These are phyloP conservation scores for Drosophila cracens DNA, from an alignment of 2,888 invertebrate genomes.

Conservation along the genomic window DNA sequence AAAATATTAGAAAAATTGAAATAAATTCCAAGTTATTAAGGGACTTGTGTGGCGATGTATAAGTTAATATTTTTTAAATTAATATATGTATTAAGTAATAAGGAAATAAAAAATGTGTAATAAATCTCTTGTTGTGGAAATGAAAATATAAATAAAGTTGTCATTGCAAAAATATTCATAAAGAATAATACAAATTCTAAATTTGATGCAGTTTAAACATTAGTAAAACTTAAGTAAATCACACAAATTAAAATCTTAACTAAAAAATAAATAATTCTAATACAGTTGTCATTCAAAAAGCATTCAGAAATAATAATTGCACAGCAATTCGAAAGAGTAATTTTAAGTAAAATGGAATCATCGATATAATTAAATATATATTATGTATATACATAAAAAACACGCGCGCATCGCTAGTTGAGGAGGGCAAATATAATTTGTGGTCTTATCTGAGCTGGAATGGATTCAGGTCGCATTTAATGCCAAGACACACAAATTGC, in stretches of 20 bases:
- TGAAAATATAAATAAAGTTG: not conserved
- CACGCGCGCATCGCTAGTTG: not conserved
- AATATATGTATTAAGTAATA: not conserved
- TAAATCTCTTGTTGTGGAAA: not conserved
- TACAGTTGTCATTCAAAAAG: not conserved
- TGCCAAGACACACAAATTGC: constrained; percentile 33
- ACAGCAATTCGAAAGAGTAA: not conserved
- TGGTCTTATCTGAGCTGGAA: constrained; percentile 43
- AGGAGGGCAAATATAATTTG: constrained; percentile 7
- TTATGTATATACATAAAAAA: not conserved
- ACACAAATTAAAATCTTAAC: not conserved
- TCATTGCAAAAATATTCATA: not conserved
- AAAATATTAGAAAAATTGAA: not conserved
- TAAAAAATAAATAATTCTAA: not conserved
- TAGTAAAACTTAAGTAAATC: not conserved
- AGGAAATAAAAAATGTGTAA: not conserved
- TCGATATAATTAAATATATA: not conserved
- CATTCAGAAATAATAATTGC: not conserved
- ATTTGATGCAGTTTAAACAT: not conserved
- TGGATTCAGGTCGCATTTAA: constrained; percentile 28
- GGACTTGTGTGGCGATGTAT: not conserved
- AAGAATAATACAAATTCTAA: not conserved
- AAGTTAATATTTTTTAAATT: not conserved
- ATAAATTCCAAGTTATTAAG: not conserved
- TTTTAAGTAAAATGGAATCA: not conserved